Percentiles rank a stretch among this genome's conserved stretches.
Evolutionary conservation across 2,113 vertebrate genomes (phyloP).

Genomic region (Antechinus flavipes): DNA sequence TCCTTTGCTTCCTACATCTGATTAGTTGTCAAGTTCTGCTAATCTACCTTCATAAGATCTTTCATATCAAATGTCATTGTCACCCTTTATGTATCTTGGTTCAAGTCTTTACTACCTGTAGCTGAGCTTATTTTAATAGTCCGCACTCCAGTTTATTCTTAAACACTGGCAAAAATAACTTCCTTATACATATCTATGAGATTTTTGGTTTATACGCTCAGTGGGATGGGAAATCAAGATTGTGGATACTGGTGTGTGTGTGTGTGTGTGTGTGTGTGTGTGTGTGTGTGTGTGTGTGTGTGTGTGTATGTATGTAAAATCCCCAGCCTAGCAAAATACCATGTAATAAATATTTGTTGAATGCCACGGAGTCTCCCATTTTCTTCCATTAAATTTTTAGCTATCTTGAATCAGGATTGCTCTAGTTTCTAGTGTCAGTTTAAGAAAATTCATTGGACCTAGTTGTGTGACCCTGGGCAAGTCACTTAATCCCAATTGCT

Average conservation of each 20-base stretch:
- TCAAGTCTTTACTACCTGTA: no score
- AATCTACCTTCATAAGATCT: background rate
- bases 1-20: background rate
- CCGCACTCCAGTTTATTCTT: no score
- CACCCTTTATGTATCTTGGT: background rate
- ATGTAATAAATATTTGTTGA: background rate
- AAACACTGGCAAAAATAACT: no score
- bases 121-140: no score
- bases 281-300: no score
- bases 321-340: background rate
- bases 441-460: background rate
- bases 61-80: background rate
- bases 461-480: no score
- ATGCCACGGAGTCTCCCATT: background rate
- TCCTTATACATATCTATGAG: background rate
- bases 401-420: background rate
- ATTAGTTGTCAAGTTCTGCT: background rate
- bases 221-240: background rate
- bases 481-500: no score
- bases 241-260: background rate
- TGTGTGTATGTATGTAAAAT: background rate
- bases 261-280: no score
- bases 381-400: background rate
- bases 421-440: background rate
- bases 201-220: background rate